These are phyloP conservation scores for Coluber constrictor DNA, from an alignment of 2,797 vertebrate genomes.

Conservation along the genomic window DNA sequence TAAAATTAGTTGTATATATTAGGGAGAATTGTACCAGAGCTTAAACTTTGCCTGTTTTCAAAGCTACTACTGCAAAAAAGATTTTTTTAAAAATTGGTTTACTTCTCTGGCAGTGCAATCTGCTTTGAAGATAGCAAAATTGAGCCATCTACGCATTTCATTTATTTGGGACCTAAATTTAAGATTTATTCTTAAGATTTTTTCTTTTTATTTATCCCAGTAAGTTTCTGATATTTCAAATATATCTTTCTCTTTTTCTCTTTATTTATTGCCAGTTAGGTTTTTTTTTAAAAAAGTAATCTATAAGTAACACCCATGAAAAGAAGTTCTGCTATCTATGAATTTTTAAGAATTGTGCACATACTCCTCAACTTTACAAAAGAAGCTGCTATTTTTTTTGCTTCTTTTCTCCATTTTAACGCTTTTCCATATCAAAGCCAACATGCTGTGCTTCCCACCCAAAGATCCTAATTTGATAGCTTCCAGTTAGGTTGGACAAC, in stretches of 20 bases:
- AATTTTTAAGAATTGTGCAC: not conserved
- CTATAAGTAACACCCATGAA: not conserved
- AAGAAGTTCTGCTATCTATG: not conserved
- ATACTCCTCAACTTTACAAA: not conserved
- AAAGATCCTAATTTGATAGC: not conserved
- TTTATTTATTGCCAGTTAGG: not conserved
- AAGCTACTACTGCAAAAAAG: not conserved
- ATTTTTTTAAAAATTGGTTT: not conserved
- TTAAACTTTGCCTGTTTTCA: not conserved
- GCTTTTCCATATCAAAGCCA: not conserved
- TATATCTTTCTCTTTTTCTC: not conserved
- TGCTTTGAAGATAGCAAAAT: not conserved
- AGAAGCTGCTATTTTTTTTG: not conserved
- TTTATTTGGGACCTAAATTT: not conserved
- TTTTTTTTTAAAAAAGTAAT: not conserved
- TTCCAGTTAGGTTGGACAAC: not conserved
- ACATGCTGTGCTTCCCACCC: not conserved
- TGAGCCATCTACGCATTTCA: not conserved
- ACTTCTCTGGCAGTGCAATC: not conserved
- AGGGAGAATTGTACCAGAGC: not conserved
- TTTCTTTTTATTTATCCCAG: not conserved
- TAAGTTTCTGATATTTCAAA: not conserved
- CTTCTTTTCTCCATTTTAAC: not conserved
- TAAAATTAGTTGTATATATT: not conserved
- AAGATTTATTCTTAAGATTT: not conserved